These are phyloP conservation scores for Lamellibrachia satsuma DNA, from an alignment of 2,888 invertebrate genomes.

Conservation along the genomic window DNA sequence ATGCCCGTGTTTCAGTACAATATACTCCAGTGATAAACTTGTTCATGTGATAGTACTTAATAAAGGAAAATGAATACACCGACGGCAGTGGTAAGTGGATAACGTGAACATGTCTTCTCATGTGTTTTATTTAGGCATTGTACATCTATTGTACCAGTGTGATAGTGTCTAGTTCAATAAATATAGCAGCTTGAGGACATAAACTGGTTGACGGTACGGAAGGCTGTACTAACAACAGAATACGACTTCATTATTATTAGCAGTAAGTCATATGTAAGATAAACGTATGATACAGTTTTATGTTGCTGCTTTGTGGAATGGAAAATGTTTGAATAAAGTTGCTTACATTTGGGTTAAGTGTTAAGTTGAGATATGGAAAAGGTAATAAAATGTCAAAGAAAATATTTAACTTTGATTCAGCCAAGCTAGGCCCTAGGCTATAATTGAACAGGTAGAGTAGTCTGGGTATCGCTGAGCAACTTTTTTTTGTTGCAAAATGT, in stretches of 20 bases:
- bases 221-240: too few relatives aligned
- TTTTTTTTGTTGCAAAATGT: too few relatives aligned
- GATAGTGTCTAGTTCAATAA: background rate
- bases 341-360: background rate
- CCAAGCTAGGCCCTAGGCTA: background rate
- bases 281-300: background rate
- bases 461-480: too few relatives aligned
- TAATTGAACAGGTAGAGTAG: too few relatives aligned
- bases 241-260: too few relatives aligned
- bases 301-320: background rate
- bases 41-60: background rate
- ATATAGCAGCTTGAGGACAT: background rate
- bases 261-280: background rate
- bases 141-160: background rate
- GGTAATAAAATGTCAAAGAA: background rate
- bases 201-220: too few relatives aligned
- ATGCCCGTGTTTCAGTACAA: background rate
- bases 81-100: too few relatives aligned
- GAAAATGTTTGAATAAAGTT: background rate
- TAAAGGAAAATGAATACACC: background rate
- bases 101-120: too few relatives aligned
- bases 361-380: background rate
- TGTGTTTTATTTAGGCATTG: background rate
- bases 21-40: background rate
- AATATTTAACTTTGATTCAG: background rate